phyloP scores from a whole-genome alignment of 2,113 vertebrate genomes.

The Promerops cafer region DNA sequence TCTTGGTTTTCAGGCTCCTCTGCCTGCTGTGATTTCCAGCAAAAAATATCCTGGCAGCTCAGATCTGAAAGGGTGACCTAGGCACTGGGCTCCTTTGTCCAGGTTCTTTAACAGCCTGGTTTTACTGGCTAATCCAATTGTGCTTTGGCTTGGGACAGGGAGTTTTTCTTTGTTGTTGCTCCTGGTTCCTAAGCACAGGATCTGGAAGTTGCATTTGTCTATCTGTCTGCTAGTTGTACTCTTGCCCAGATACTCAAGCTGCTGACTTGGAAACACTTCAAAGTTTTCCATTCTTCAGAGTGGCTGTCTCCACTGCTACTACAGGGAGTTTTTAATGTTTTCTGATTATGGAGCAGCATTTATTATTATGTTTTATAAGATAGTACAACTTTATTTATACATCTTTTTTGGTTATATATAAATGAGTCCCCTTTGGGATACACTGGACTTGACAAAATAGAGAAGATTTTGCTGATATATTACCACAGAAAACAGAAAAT shows the following conservation, averaged over 20 bases:
- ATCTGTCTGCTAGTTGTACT: conserved; percentile 21
- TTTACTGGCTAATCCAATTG: conserved; percentile 23
- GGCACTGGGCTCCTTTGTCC: not conserved
- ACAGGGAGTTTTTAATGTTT: not conserved
- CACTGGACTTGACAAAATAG: not conserved
- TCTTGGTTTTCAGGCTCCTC: not conserved
- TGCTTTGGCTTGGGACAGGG: not conserved
- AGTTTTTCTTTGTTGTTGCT: conserved; percentile 15
- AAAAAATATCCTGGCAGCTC: not conserved
- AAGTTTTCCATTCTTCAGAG: conserved; percentile 22
- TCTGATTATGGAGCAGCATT: not conserved
- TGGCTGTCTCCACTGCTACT: not conserved
- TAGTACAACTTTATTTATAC: not conserved
- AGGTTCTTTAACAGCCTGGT: not conserved
- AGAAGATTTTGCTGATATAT: not conserved
- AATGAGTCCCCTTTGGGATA: not conserved
- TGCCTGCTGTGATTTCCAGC: not conserved
- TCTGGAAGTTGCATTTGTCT: conserved; percentile 44
- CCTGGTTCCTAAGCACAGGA: not conserved
- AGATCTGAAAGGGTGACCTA: not conserved
- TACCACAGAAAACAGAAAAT: not conserved
- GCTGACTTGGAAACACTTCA: conserved; percentile 39
- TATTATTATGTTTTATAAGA: not conserved
- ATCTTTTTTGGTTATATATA: not conserved
- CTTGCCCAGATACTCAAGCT: conserved; percentile 30